Evolutionary conservation across 2,888 invertebrate genomes (phyloP), one percentile per base, ranked within the genome.

Genomic region (Bugulina stolonifera): DNA sequence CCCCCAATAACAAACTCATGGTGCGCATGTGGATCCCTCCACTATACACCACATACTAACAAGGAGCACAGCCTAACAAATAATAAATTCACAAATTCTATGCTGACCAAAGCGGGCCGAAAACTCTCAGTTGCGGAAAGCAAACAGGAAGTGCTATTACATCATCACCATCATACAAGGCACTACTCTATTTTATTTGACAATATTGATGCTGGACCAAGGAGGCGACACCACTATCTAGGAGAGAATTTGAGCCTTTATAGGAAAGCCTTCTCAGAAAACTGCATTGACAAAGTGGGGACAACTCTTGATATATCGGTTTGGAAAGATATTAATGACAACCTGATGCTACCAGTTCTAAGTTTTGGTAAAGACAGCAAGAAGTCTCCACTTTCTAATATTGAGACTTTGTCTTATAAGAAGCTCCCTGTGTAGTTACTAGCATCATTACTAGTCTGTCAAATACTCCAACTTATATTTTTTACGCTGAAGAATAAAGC

Each of bases 191-290:
- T 64, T 10, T n/a, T 25, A 10, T 22, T 64, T 14, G 64, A 64
- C 34, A 14, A 64, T 32, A 34, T 64, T 3, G 64, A 64, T 64
- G 64, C 34, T 32, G 64, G 64, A 32, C 25, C 27, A 2, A 64
- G 32, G 32, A 27, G 64, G 10, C 3, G n/a, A 29, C 64, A 64
- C 32, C 64, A 64, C 64, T 64, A 32, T 32, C 22, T 64, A 32
- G 32, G 3, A 14, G 18, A 64, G 27, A 25, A 14, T 14, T 10
- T 64, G 5, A 64, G 34, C n/a, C 32, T 25, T 2, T 64, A 64
- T 32, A 64, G 34, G n/a, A 64, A 64, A 64, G 64, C 64, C n/a
- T 64, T 32, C 64, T 64, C 64, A 32, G 64, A 64, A 3, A 64
- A 64, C 64, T 64, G 64, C 32, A 64, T 64, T 5, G 55, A 25